phyloP scores from a whole-genome alignment of 2,888 invertebrate species.

The Baronia brevicornis region DNA sequence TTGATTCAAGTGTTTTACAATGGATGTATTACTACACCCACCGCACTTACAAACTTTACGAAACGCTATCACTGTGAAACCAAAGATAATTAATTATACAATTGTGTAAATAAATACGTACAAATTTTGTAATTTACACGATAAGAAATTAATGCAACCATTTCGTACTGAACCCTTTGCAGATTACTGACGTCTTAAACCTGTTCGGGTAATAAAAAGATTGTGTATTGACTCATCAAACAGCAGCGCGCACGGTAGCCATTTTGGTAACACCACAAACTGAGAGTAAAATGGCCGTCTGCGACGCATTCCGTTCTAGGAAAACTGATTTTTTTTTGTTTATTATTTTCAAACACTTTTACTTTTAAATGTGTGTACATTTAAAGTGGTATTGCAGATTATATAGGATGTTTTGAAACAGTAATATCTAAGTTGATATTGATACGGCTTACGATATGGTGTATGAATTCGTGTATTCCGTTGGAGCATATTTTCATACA shows the following conservation, averaged over 20 bases:
- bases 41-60: no score
- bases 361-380: no score
- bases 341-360: slow-evolving; percentile 11
- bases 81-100: not conserved
- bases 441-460: no score
- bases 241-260: slow-evolving; percentile 35
- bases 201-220: slow-evolving; percentile 11
- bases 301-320: slow-evolving; percentile 21
- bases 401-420: no score
- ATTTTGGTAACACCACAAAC: slow-evolving; percentile 35
- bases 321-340: slow-evolving; percentile 18
- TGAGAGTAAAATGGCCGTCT: slow-evolving; percentile 34
- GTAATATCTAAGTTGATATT: no score
- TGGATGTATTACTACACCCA: no score
- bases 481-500: no score
- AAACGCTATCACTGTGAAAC: no score
- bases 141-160: slow-evolving; percentile 1
- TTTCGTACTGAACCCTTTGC: slow-evolving; percentile 13
- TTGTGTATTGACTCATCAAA: slow-evolving; percentile 26
- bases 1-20: no score
- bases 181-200: not conserved
- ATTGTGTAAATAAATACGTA: slow-evolving; percentile 9
- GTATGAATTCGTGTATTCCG: no score
- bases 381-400: no score
- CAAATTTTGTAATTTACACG: not conserved